phyloP scores from a whole-genome alignment of 2,113 vertebrate species.

The Physeter macrocephalus region DNA sequence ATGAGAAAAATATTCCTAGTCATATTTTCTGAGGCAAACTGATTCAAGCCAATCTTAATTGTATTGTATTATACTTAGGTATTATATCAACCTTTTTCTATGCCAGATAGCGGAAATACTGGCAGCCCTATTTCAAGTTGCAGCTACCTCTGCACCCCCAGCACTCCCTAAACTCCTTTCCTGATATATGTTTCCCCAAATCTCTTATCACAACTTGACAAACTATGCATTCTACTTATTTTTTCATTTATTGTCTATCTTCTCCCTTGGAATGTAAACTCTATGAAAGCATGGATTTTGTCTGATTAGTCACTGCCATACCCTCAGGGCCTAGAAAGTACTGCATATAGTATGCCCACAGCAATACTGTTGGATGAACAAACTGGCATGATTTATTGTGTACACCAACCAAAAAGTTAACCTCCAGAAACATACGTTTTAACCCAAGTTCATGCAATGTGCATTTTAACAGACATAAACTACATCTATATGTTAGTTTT shows the following conservation, averaged over 20 bases:
- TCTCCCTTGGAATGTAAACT: not conserved
- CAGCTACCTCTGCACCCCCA: not conserved
- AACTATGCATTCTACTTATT: not conserved
- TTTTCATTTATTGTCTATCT: not conserved
- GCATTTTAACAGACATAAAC: not conserved
- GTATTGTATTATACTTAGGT: not conserved
- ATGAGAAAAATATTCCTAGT: slow-evolving; percentile 45
- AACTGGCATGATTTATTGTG: not conserved
- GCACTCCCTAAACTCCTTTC: not conserved
- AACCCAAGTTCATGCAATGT: not conserved
- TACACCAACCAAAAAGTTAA: not conserved
- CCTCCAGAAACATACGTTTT: not conserved
- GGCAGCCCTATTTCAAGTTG: not conserved
- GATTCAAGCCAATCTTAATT: slow-evolving; percentile 13
- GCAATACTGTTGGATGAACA: not conserved
- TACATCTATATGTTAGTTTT: not conserved
- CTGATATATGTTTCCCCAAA: not conserved
- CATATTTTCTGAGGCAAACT: slow-evolving; percentile 44
- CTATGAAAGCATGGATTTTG: not conserved
- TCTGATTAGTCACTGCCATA: not conserved
- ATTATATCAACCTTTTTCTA: not conserved
- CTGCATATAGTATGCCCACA: not conserved
- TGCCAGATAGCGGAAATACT: not conserved
- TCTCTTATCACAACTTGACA: not conserved
- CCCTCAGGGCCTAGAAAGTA: not conserved